phyloP scores from a whole-genome alignment of 2,888 invertebrate genomes.

The Diadegma fenestrale region DNA sequence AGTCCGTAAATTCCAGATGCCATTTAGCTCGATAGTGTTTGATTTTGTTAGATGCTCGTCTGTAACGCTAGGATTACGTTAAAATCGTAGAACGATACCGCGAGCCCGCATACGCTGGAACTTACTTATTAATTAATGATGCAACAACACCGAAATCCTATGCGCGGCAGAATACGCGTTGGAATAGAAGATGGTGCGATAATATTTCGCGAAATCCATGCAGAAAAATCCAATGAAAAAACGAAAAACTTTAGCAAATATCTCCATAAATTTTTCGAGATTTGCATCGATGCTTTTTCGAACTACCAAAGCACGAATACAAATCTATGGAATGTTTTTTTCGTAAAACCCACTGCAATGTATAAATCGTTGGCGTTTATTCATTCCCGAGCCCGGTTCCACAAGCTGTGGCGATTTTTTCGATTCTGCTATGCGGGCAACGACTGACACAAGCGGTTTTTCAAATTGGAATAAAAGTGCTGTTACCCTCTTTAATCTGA shows the following conservation, averaged over 20 bases:
- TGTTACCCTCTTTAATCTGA: slow-evolving; percentile 15
- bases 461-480: slow-evolving; percentile 19
- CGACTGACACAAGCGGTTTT: slow-evolving; percentile 46
- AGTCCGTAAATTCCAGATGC: not conserved
- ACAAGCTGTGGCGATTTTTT: slow-evolving; percentile 17
- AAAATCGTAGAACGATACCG: too few species aligned
- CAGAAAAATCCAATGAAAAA: not conserved
- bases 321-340: not conserved
- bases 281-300: not conserved
- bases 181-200: not conserved
- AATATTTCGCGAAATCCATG: not conserved
- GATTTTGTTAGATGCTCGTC: too few species aligned
- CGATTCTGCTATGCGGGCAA: slow-evolving; percentile 31
- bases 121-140: not conserved
- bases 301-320: not conserved
- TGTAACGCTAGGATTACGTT: too few species aligned
- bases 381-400: not conserved
- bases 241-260: not conserved
- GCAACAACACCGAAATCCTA: not conserved
- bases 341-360: not conserved
- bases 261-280: not conserved
- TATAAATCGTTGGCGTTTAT: not conserved
- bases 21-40: too few species aligned
- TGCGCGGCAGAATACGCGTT: not conserved
- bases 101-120: not conserved